Evolutionary conservation across 2,888 invertebrate genomes (phyloP), one percentile per base, ranked within the genome.

Genomic region (Volucella inanis): DNA sequence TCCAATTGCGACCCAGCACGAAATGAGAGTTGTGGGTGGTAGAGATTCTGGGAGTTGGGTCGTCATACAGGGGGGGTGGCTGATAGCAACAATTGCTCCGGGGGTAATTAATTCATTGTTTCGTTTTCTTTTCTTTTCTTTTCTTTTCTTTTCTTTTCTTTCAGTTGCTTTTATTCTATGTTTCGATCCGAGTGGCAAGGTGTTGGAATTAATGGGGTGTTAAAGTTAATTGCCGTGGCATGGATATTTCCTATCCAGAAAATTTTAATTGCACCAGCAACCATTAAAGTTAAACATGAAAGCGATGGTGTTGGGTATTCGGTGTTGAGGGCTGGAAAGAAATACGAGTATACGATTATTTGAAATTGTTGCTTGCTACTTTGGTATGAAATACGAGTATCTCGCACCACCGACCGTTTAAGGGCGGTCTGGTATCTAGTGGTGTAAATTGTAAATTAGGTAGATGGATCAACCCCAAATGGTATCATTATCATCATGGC

Each of bases 141-240:
- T 41, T n/a, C n/a, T 80, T 80, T 31, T 80, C 84, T 71, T 84
- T 78, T 64, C 47, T 65, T 77, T 47, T n/a, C 57, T 41, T 38
- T 41, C 41, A 45, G 8, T 12, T 3, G 38, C 49, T 3, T 1
- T 15, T 1, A 14, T 12, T 31, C 11, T 41, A 11, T 55, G 47
- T 47, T 47, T 41, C 43, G 52, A n/a, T 49, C 50, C 18, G 49
- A 55, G 59, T 52, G 75, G 81, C 72, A 81, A 86, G 86, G 86
- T 86, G 86, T 82, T 74, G 39, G 65, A 86, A 77, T 86, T 86
- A 86, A 86, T 82, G 86, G 82, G 86, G 77, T 86, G 86, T 86
- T 86, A 86, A 86, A 86, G 82, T 86, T 86, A 86, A 86, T 86
- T 86, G 86, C 86, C 82, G 74, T 81, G 76, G 72, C 85, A 85